Evolutionary conservation across 2,113 vertebrate genomes (phyloP), one percentile per base, ranked within the genome.

Genomic region (Pteruthius melanotis): DNA sequence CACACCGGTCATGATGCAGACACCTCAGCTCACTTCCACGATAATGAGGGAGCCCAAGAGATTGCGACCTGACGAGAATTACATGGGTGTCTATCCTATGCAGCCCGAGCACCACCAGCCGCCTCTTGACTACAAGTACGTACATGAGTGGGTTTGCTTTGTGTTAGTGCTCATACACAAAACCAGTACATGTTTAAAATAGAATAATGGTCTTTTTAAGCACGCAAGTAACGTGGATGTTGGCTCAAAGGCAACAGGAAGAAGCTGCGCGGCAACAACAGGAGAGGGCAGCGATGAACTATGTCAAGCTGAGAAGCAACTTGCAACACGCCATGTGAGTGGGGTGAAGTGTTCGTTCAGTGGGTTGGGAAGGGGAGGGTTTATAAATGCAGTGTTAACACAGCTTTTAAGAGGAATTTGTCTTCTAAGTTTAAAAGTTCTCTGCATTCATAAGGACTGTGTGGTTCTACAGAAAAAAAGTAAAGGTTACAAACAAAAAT

Each of bases 201-300:
- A 98, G 92, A 97, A 97, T 97, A 97, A 98, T 97, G 97, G 98
- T 97, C 93, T 97, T 91, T 96, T 98, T 97, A 96, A 99, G 99
- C 98, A 99, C 99, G 97, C 99, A 99, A 98, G 99, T 99, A 98
- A 99, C 99, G 98, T 99, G 99, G 99, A 99, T 99, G 99, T 98
- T 99, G 97, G 99, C 99, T 94, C 99, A 99, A 98, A 99, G 99
- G 97, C 99, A 99, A 97, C 99, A 99, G 95, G 98, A 99, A 97
- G 98, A 99, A 98, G 98, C 98, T 83, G 98, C 98, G 59, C 98
- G 99, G 92, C 98, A 99, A 91, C 99, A 99, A 74, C 99, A 99
- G 97, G 99, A 99, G 97, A 99, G 99, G 98, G 99, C 99, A 93
- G 98, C 98, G 83, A 98, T 99, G 99, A 99, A 99, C 97, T 99